Conservation (phyloP, 2,888 invertebrate species). For the Argynnis bischoffii region DNA sequence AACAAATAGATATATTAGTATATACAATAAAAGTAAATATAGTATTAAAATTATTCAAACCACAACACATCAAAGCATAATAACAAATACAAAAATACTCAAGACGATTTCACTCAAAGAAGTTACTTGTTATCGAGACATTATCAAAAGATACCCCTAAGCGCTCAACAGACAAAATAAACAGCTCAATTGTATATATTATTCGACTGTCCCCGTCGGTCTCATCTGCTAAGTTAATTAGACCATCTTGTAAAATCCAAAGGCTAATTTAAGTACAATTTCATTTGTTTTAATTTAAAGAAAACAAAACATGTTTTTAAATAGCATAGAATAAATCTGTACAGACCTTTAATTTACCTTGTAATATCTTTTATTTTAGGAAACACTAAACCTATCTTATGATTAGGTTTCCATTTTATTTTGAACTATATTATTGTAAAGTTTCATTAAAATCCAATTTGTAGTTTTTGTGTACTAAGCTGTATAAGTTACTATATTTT, state of each 20-base stretch:
- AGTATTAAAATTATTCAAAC: too few species aligned
- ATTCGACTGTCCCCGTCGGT: slow-evolving; percentile 10
- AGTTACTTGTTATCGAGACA: not conserved
- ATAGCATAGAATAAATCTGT: too few species aligned
- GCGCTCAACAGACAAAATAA: slow-evolving; percentile 15
- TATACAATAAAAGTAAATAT: too few species aligned
- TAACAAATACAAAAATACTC: not conserved
- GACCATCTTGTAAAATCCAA: not conserved
- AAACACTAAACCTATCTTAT: too few species aligned
- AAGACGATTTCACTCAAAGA: not conserved
- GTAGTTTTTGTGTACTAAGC: too few species aligned
- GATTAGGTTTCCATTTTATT: too few species aligned
- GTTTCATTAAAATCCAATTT: too few species aligned
- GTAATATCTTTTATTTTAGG: too few species aligned
- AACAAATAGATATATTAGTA: too few species aligned
- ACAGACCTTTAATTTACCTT: too few species aligned
- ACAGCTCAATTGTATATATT: slow-evolving; percentile 11
- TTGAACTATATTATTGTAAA: too few species aligned
- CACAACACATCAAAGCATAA: not conserved
- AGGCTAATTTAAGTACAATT: not conserved
- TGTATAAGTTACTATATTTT: too few species aligned
- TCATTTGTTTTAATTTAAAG: not conserved
- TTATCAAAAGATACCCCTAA: slow-evolving; percentile 13
- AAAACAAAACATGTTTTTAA: not conserved
- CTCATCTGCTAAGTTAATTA: slow-evolving; percentile 15